These are phyloP conservation scores for Drosophila ohnishii DNA, from an alignment of 1,140 invertebrate species.

Conservation along the genomic window DNA sequence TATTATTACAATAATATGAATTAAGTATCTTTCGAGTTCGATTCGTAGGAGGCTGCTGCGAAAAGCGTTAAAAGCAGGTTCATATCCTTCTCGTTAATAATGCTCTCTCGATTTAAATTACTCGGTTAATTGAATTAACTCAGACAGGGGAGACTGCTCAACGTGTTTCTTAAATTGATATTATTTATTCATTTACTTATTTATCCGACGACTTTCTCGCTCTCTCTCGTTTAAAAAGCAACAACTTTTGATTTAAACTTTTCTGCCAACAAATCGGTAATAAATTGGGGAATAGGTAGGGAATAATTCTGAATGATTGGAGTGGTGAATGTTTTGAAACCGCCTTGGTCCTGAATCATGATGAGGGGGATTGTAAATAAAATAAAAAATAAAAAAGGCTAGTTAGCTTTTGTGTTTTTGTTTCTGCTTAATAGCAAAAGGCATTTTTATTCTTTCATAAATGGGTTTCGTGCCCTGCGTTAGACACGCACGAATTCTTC, in stretches of 20 bases:
- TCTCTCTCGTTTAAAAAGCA: conserved; percentile 35
- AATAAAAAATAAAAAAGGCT: conserved; percentile 15
- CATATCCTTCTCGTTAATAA: conserved; percentile 21
- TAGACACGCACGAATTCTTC: conserved; percentile 36
- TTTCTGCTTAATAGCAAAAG: conserved; percentile 67
- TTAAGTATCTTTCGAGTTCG: conserved; percentile 37
- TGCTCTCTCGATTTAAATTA: conserved; percentile 37
- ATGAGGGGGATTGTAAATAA: conserved; percentile 10
- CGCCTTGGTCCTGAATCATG: conserved; percentile 55
- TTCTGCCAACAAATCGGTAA: conserved; percentile 17
- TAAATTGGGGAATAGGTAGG: background rate
- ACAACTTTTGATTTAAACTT: conserved; percentile 69
- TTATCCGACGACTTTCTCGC: conserved; percentile 16
- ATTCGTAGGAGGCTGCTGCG: conserved; percentile 51
- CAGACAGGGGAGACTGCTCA: conserved; percentile 54
- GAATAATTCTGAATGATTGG: conserved; percentile 6
- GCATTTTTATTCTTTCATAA: conserved; percentile 69
- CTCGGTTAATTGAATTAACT: conserved; percentile 75
- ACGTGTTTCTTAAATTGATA: conserved; percentile 48
- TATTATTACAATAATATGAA: conserved; percentile 48
- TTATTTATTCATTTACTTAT: conserved; percentile 46
- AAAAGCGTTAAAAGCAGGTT: conserved; percentile 49
- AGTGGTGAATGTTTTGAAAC: conserved; percentile 52
- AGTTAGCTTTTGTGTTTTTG: conserved; percentile 31
- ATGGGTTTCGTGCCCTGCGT: conserved; percentile 24